Base-by-base conservation (phyloP, 2,797 vertebrate genomes). In the Artibeus lituratus region DNA sequence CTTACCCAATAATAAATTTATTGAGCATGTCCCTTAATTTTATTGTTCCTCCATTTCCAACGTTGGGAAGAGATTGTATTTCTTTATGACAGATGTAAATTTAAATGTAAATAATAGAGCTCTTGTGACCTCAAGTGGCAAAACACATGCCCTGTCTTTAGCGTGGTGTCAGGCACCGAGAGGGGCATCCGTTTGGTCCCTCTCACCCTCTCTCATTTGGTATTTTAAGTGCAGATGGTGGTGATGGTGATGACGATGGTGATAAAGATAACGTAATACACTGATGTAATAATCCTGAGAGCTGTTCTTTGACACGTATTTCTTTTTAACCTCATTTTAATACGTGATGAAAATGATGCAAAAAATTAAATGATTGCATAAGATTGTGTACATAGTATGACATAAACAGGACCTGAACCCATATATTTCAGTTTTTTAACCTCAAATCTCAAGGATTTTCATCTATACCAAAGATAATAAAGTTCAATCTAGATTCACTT, bases 381-480 rank as follows among this genome's bases (percentile, higher is more conserved):
- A 73, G 74, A 65, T 65, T 51, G 14, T 7, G 24, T 47, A 65
- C 26, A 67, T 35, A 32, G 1, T n/a, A 29, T 35, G 19, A 32
- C 47, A 49, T n/a, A 55, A 22, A 29, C 24, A 81, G 49, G 65
- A 49, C 53, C 69, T 67, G 59, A 93, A 91, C 42, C 73, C 62
- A 70, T 78, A 29, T 59, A 14, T 35, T 90, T 94, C 32, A 22
- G 67, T 39, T 69, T 92, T 89, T 49, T 88, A n/a, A 67, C 35
- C 49, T 93, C 44, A 87, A 9, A 67, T 53, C 87, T 49, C 74
- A 18, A 82, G 57, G 67, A 59, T 35, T 81, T 90, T 90, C 37
- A 32, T 29, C 19, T 24, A 2, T 65, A 80, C n/a, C 65, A 57
- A 67, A 73, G 8, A 3, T 57, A 42, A 78, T 86, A 26, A 81